Evolutionary conservation across 1,140 invertebrate species (phyloP).

Genomic region (Theocolax elegans): DNA sequence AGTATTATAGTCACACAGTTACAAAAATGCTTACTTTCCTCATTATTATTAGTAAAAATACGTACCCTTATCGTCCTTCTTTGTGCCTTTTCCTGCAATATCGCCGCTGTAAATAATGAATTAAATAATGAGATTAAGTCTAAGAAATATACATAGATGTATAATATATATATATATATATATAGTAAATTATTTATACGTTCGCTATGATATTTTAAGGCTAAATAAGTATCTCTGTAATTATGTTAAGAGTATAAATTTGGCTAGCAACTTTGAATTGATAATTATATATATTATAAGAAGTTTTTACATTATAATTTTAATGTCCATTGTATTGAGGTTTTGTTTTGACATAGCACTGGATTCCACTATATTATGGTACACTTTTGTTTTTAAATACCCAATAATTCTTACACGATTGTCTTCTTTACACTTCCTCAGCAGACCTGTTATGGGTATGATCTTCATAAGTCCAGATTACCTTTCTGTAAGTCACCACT

Average conservation of each 20-base stretch:
- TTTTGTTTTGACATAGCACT: constrained; percentile 19
- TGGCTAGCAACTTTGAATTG: constrained; percentile 61
- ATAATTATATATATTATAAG: background rate
- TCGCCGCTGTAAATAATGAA: constrained; percentile 60
- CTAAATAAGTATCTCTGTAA: constrained; percentile 63
- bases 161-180: too few species aligned
- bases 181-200: too few species aligned
- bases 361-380: background rate
- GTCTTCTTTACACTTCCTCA: constrained; percentile 29
- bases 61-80: constrained; percentile 65
- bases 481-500: constrained; percentile 10
- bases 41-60: too few species aligned
- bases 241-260: constrained; percentile 65
- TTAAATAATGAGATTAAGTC: constrained; percentile 30
- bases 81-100: constrained; percentile 57
- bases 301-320: background rate
- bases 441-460: constrained; percentile 2
- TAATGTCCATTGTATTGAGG: constrained; percentile 4
- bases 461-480: constrained; percentile 36
- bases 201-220: constrained; percentile 49
- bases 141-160: too few species aligned
- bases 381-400: constrained; percentile 7
- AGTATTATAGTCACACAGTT: too few species aligned
- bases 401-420: constrained; percentile 7
- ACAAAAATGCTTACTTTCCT: too few species aligned